A percentile compares a stretch with the other conserved stretches of the same genome.
Conservation (phyloP, 2,888 invertebrate species). For the Platycnemis pennipes region DNA sequence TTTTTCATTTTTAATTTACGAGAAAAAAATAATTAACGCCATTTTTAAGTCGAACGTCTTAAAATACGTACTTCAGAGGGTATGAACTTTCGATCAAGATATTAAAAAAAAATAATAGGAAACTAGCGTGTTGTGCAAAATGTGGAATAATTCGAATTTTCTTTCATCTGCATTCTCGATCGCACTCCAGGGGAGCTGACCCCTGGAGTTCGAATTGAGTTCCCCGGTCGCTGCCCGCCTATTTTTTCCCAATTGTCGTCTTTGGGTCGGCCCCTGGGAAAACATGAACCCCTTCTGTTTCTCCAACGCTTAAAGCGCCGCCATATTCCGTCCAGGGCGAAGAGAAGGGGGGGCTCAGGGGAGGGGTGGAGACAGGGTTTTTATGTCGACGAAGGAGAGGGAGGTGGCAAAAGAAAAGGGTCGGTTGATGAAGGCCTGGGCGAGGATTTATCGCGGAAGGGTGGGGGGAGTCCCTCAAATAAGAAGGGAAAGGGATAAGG, state of each 20-base stretch:
- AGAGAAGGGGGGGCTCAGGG: too few species aligned
- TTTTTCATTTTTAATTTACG: too few species aligned
- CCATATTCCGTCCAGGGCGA: background rate
- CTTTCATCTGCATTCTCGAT: background rate
- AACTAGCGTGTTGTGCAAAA: too few species aligned
- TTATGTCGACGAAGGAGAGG: background rate
- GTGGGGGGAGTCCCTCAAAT: background rate
- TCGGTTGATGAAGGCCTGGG: background rate
- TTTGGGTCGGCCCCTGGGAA: background rate
- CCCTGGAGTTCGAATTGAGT: background rate
- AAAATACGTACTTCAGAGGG: too few species aligned
- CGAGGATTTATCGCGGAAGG: background rate
- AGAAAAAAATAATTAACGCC: too few species aligned
- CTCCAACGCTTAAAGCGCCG: background rate
- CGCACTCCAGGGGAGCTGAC: background rate
- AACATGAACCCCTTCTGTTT: background rate
- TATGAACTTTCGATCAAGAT: too few species aligned
- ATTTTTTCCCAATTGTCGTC: background rate
- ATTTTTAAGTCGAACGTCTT: too few species aligned
- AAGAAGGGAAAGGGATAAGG: background rate
- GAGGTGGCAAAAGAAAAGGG: background rate
- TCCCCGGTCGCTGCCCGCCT: background rate
- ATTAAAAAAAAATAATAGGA: too few species aligned
- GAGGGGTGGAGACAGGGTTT: background rate
- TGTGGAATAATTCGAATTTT: too few species aligned